Evolutionary conservation across 2,113 vertebrate species (phyloP).

Genomic region (human (Homo sapiens)): GRCh38 chr17:6468001-6468500

Average conservation of each 20-base stretch:
- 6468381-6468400: background rate
- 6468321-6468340: constrained; percentile 93
- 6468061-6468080: background rate
- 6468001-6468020: fast-evolving
- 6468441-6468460: background rate
- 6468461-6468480: background rate
- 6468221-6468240: constrained; percentile 95
- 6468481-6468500: background rate
- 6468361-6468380: background rate
- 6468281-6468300: constrained; percentile 87
- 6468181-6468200: fast-evolving
- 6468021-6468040: background rate
- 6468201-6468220: background rate
- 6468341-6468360: constrained; percentile 80
- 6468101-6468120: background rate
- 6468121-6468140: background rate
- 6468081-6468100: background rate
- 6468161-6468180: background rate
- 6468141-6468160: fast-evolving
- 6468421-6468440: background rate
- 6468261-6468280: constrained; percentile 91
- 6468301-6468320: constrained; percentile 88
- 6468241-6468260: constrained; percentile 97
- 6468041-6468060: background rate
- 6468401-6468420: too few relatives aligned